These are phyloP conservation scores for Coleophora flavipennella DNA, from an alignment of 2,888 invertebrate genomes.

Conservation along the genomic window DNA sequence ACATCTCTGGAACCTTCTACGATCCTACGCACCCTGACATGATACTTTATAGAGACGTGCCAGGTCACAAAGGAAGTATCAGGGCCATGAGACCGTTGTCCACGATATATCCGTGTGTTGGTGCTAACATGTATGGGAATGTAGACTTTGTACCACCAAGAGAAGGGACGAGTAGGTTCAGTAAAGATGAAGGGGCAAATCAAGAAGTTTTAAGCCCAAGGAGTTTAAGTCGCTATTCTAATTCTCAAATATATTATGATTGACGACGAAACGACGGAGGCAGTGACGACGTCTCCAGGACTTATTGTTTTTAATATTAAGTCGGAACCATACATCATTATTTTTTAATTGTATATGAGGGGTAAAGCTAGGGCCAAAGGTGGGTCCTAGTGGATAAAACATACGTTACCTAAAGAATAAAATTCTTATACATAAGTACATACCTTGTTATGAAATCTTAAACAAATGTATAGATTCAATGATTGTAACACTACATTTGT, in stretches of 20 bases:
- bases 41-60: slow-evolving; percentile 56
- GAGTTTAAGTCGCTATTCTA: slow-evolving; percentile 52
- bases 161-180: slow-evolving; percentile 33
- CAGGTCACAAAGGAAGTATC: slow-evolving; percentile 46
- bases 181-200: slow-evolving; percentile 35
- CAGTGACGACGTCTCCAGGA: slow-evolving; percentile 32
- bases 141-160: slow-evolving; percentile 49
- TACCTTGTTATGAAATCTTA: slow-evolving; percentile 8
- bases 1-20: slow-evolving; percentile 62
- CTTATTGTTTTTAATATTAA: slow-evolving; percentile 38
- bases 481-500: too few species aligned
- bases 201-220: slow-evolving; percentile 52
- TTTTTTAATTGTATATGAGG: too few species aligned
- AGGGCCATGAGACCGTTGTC: slow-evolving; percentile 62
- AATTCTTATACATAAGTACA: slow-evolving; percentile 6
- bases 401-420: too few species aligned
- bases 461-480: too few species aligned
- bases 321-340: too few species aligned
- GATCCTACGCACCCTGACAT: slow-evolving; percentile 63
- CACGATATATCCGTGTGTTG: slow-evolving; percentile 54
- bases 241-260: slow-evolving; percentile 55
- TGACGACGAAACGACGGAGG: slow-evolving; percentile 39
- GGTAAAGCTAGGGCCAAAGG: too few species aligned
- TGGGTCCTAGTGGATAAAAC: too few species aligned
- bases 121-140: slow-evolving; percentile 59